phyloP scores from a whole-genome alignment of 2,113 vertebrate genomes.

The Atractosteus spatula region DNA sequence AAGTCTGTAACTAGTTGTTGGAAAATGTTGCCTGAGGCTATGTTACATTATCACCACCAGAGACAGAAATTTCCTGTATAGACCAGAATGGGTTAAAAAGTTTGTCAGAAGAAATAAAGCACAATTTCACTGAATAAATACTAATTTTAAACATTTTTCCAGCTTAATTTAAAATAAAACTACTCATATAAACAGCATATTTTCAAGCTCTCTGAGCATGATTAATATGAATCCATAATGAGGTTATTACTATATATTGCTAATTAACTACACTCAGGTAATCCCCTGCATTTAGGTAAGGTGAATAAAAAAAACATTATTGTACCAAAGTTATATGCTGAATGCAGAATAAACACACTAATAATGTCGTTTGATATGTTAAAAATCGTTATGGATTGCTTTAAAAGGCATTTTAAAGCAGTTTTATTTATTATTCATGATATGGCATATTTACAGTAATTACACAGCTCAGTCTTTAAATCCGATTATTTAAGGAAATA shows the following conservation, averaged over 20 bases:
- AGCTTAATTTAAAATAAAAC: too few species aligned
- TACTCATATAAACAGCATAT: too few species aligned
- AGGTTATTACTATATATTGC: too few species aligned
- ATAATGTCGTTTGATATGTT: too few species aligned
- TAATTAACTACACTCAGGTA: too few species aligned
- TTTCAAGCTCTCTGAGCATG: too few species aligned
- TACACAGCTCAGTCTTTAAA: slow-evolving; percentile 42
- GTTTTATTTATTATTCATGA: slow-evolving; percentile 49
- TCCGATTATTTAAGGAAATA: slow-evolving; percentile 28
- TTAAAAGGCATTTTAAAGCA: slow-evolving; percentile 41
- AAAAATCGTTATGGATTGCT: slow-evolving; percentile 6
- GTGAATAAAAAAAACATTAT: too few species aligned
- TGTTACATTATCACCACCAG: slow-evolving; percentile 37
- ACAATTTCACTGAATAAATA: neutral
- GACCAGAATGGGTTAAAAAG: slow-evolving; percentile 37
- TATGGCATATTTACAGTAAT: slow-evolving; percentile 46
- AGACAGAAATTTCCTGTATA: slow-evolving; percentile 13
- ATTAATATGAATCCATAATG: too few species aligned
- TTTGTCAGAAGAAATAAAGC: slow-evolving; percentile 21
- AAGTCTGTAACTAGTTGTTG: slow-evolving; percentile 16
- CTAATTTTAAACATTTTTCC: neutral
- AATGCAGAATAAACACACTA: too few species aligned
- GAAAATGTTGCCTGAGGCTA: slow-evolving; percentile 40
- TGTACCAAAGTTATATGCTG: too few species aligned
- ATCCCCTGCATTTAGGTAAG: too few species aligned